Percentiles rank a stretch among this genome's conserved stretches.
Conservation (phyloP, 2,797 vertebrate genomes). For the Lepus townsendii region DNA sequence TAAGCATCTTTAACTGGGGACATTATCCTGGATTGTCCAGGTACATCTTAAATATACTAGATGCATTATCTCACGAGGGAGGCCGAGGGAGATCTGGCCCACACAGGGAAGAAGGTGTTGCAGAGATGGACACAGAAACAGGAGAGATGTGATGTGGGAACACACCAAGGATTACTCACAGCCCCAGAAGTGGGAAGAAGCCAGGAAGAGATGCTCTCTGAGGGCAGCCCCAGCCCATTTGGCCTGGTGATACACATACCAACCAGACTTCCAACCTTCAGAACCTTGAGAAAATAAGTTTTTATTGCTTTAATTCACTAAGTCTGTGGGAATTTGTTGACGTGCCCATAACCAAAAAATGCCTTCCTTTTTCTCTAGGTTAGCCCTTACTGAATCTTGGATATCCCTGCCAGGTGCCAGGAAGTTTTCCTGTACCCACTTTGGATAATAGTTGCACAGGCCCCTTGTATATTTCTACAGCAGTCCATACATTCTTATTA, state of each 20-base stretch:
- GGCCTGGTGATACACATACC: fast-evolving
- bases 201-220: not conserved
- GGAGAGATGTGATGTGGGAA: not conserved
- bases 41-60: not conserved
- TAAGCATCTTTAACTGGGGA: not conserved
- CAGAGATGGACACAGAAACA: not conserved
- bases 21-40: not conserved
- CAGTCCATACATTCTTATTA: not conserved
- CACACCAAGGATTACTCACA: not conserved
- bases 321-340: not conserved
- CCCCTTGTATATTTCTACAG: not conserved
- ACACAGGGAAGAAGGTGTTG: not conserved
- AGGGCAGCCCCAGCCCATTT: fast-evolving
- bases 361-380: not conserved
- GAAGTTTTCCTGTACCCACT: not conserved
- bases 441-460: not conserved
- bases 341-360: not conserved
- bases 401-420: not conserved
- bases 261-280: not conserved
- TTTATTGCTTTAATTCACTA: not conserved
- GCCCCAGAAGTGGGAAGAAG: not conserved
- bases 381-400: not conserved
- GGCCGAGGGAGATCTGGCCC: not conserved
- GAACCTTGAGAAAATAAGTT: not conserved
- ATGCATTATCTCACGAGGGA: not conserved